Evolutionary conservation across 2,797 vertebrate species (phyloP).

Genomic region (Chelmon rostratus): DNA sequence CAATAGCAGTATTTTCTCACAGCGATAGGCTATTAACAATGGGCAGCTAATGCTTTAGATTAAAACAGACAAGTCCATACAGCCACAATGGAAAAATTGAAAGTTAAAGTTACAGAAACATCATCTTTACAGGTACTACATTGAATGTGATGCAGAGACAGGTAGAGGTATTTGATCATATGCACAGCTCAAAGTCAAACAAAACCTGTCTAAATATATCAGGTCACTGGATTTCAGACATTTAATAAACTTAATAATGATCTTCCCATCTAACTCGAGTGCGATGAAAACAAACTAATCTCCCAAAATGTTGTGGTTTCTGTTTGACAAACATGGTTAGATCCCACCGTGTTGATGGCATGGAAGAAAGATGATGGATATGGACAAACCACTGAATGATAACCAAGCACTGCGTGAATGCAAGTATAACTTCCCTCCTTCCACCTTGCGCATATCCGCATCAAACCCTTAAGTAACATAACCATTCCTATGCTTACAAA

Average conservation of each 20-base stretch:
- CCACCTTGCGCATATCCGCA: background rate
- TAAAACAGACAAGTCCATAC: constrained; percentile 46
- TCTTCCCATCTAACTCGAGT: background rate
- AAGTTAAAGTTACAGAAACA: constrained; percentile 55
- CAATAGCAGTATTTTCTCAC: constrained; percentile 62
- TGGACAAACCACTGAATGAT: background rate
- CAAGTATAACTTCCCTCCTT: background rate
- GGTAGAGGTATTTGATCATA: constrained; percentile 66
- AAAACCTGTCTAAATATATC: constrained; percentile 17
- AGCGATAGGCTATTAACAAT: constrained; percentile 50
- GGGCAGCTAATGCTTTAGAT: constrained; percentile 50
- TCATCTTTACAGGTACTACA: constrained; percentile 32
- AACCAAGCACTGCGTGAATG: background rate
- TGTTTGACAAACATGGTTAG: constrained; percentile 3
- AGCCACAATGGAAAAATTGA: constrained; percentile 38
- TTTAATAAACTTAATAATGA: background rate
- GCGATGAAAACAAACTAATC: constrained; percentile 3
- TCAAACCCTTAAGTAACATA: background rate
- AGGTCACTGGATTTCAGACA: constrained; percentile 27
- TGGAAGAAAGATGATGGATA: constrained; percentile 33
- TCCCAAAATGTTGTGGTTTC: constrained; percentile 9
- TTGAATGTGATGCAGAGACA: constrained; percentile 49
- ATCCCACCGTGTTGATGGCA: constrained; percentile 31
- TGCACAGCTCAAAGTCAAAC: constrained; percentile 48
- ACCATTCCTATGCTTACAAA: background rate